Percentiles rank a stretch among this genome's conserved stretches.
Conservation (phyloP, 92 coral and sea anemone species). For the Umimayanthus chanpuru region DNA sequence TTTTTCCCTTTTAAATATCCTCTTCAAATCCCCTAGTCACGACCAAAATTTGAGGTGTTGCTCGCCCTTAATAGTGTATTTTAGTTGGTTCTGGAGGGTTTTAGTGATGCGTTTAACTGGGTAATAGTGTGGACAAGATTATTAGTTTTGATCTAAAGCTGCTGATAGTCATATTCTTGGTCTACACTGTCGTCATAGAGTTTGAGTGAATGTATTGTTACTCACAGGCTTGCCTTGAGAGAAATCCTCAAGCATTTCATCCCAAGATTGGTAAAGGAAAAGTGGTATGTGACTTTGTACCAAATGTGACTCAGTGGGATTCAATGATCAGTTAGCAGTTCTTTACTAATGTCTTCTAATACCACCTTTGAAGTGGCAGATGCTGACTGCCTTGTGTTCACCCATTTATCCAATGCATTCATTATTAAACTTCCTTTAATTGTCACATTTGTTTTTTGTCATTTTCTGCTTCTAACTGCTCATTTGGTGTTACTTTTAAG, state of each 20-base stretch:
- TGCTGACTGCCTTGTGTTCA: too few species aligned
- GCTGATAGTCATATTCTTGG: not conserved
- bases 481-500: too few species aligned
- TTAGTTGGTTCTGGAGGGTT: not conserved
- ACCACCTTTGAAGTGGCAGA: too few species aligned
- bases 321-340: not conserved
- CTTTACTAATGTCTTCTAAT: too few species aligned
- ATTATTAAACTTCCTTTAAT: too few species aligned
- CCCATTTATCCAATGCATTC: too few species aligned
- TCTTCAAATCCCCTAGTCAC: too few species aligned
- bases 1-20: too few species aligned
- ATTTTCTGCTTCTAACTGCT: too few species aligned
- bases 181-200: not conserved
- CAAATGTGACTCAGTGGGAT: not conserved
- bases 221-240: constrained; percentile 91
- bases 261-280: constrained; percentile 99
- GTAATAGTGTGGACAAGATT: not conserved
- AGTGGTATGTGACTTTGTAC: constrained; percentile 57
- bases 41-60: too few species aligned
- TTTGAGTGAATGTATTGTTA: not conserved
- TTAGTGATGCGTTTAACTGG: not conserved
- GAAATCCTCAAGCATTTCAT: constrained; percentile 99
- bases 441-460: too few species aligned
- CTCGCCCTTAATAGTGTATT: too few species aligned
- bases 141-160: not conserved